These are phyloP conservation scores for Synergus japonicus DNA, from an alignment of 2,888 invertebrate species.

Conservation along the genomic window DNA sequence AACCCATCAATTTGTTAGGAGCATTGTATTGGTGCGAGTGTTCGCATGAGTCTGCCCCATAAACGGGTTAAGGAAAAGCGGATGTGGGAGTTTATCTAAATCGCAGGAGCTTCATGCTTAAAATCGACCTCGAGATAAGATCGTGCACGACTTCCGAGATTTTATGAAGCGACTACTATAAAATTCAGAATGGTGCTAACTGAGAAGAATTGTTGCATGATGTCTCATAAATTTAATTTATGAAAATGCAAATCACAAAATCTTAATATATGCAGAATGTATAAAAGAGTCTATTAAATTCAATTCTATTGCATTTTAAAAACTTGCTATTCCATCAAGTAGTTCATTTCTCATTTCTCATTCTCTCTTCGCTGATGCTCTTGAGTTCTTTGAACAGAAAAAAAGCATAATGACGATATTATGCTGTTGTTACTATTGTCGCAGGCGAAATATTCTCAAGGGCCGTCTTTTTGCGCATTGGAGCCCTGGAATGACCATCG, in stretches of 20 bases:
- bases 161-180: neutral
- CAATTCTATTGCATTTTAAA: neutral
- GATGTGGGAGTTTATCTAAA: constrained; percentile 58
- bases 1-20: constrained; percentile 70
- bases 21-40: constrained; percentile 57
- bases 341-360: neutral
- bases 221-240: neutral
- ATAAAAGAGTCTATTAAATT: neutral
- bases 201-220: neutral
- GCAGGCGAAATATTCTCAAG: constrained; percentile 44
- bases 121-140: constrained; percentile 52
- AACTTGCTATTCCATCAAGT: neutral
- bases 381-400: constrained; percentile 3
- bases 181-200: neutral
- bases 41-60: constrained; percentile 46
- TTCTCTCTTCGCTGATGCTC: constrained; percentile 1
- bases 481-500: constrained; percentile 54
- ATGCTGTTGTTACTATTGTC: constrained; percentile 41
- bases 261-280: neutral
- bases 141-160: constrained; percentile 44
- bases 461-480: constrained; percentile 45
- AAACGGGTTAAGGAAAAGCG: constrained; percentile 51
- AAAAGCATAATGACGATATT: constrained; percentile 35
- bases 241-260: neutral
- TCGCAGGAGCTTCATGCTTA: constrained; percentile 55